Evolutionary conservation across 2,888 invertebrate species (phyloP), one percentile per base, ranked within the genome.

Genomic region (Unio delphinus): DNA sequence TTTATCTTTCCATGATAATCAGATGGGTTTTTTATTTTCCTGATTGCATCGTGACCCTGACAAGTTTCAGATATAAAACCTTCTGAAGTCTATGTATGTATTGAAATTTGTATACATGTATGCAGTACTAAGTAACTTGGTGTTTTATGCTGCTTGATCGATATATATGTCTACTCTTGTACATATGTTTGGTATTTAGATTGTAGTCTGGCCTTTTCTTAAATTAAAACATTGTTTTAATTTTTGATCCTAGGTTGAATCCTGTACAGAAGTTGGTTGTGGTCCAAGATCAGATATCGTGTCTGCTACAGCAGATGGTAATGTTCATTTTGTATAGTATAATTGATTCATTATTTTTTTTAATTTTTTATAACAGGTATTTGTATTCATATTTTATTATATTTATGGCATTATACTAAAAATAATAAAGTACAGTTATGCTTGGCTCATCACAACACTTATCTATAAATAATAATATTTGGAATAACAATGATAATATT

Each of bases 241-340:
- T 74, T 63, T 63, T 56, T 8, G 11, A 62, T 90, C 90, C 65
- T 88, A 95, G 94, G 95, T 96, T 2, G 93, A 94, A 87, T 96
- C 96, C 0, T 94, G 93, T 83, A 96, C 95, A 0, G 92, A 93
- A 67, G 94, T 94, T 23, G 96, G 96, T 0, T 93, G 93, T 69
- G 95, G 97, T 3, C 92, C 92, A 8, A 92, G 93, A 73, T 94
- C 95, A 0, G 92, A 93, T 67, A 90, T 92, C 0, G 92, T 95
- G 0, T 92, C 93, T 58, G 92, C 93, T 0, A 92, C 93, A 56
- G 94, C 96, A 0, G 93, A 93, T 78, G 83, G 88, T 87, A 79
- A 80, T 45, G 45, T 45, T 45, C 45, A 45, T 45, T 23, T 59
- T 59, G 59, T 26, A 59, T 8, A 59, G 15, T 8, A 59, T 59